Evolutionary conservation across 1,140 invertebrate genomes (phyloP).

Genomic region (Drosophila jambulina): DNA sequence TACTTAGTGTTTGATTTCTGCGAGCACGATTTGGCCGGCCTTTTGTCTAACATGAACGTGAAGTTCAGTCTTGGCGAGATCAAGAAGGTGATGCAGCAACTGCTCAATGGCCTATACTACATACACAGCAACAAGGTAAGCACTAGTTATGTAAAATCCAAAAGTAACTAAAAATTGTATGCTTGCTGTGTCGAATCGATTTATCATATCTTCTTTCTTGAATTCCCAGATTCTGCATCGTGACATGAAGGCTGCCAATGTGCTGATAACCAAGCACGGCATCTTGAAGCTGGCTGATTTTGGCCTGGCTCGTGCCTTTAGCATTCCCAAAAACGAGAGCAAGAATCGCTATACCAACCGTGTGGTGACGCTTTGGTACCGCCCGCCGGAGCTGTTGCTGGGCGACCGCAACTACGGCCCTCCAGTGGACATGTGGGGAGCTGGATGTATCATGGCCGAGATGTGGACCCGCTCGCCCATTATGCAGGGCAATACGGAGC

Average conservation of each 20-base stretch:
- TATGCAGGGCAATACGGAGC: constrained; percentile 97
- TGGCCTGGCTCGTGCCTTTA: constrained; percentile 96
- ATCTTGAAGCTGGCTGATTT: constrained; percentile 97
- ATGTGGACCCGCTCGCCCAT: constrained; percentile 98
- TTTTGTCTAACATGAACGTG: constrained; percentile 97
- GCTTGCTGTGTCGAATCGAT: not conserved
- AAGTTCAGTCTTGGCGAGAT: constrained; percentile 99
- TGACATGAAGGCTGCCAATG: constrained; percentile 99
- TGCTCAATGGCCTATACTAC: constrained; percentile 98
- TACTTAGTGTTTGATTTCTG: constrained; percentile 99
- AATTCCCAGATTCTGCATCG: constrained; percentile 91
- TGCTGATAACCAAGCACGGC: constrained; percentile 98
- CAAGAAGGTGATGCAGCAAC: constrained; percentile 99
- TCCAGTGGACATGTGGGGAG: constrained; percentile 99
- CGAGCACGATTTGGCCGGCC: constrained; percentile 98
- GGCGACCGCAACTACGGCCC: constrained; percentile 98
- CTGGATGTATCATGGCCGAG: constrained; percentile 99
- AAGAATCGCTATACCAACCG: constrained; percentile 98
- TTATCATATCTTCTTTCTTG: not conserved
- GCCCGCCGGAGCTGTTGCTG: constrained; percentile 91
- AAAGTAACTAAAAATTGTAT: not conserved
- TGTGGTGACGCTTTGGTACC: constrained; percentile 99
- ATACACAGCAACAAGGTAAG: constrained; percentile 98
- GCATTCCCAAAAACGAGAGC: constrained; percentile 93
- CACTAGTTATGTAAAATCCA: too few species aligned